These are phyloP conservation scores for Apamea epomidion DNA, from an alignment of 2,888 invertebrate species.

Conservation along the genomic window DNA sequence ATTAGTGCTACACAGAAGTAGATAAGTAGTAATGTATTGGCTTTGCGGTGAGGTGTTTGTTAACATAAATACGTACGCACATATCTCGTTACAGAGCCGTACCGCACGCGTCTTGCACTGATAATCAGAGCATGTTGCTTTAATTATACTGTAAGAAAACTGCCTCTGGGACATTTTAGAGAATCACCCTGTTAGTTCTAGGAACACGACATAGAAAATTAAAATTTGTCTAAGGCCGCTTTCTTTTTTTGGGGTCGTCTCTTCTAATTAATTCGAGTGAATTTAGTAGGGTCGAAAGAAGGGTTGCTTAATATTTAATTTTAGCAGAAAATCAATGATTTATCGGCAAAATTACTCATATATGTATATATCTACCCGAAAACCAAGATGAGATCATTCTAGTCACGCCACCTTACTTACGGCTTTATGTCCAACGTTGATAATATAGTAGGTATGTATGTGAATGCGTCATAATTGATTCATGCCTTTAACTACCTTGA, in stretches of 20 bases:
- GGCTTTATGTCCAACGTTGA: constrained; percentile 30
- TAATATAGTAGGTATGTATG: constrained; percentile 24
- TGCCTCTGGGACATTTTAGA: constrained; percentile 29
- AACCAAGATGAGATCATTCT: constrained; percentile 55
- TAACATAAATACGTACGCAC: constrained; percentile 52
- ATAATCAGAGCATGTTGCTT: constrained; percentile 63
- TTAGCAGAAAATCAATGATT: constrained; percentile 21
- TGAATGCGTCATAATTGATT: constrained; percentile 65
- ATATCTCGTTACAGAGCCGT: constrained; percentile 58
- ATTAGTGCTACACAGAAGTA: constrained; percentile 24
- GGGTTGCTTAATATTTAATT: neutral
- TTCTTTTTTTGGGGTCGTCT: neutral
- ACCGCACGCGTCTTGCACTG: constrained; percentile 53
- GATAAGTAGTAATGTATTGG: constrained; percentile 33
- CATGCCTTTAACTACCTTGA: constrained; percentile 55
- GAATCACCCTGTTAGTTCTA: constrained; percentile 16
- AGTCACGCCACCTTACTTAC: constrained; percentile 47
- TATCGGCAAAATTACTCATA: constrained; percentile 26
- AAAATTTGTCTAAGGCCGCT: neutral
- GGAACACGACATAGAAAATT: neutral
- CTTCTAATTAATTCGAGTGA: neutral
- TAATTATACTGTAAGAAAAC: constrained; percentile 56
- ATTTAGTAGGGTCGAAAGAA: neutral
- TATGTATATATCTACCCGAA: constrained; percentile 31
- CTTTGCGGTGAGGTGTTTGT: constrained; percentile 55